These are phyloP conservation scores for Talpa occidentalis DNA, from an alignment of 2,113 vertebrate species.

Conservation along the genomic window DNA sequence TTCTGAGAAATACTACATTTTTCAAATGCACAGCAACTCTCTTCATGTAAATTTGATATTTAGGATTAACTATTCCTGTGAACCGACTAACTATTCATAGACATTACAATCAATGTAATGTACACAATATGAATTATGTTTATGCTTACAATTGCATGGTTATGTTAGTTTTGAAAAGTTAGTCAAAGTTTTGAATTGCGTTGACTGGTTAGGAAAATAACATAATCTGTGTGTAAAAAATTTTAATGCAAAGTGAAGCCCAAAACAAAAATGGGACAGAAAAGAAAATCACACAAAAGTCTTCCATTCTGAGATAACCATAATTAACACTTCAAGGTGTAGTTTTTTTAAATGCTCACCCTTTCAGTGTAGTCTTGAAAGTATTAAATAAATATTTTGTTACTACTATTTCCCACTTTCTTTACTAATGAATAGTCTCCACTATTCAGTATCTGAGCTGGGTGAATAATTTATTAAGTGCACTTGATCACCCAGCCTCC, in stretches of 20 bases:
- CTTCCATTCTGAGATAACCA: conserved; percentile 4
- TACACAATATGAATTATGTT: not conserved
- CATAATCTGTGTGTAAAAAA: not conserved
- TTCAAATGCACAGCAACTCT: not conserved
- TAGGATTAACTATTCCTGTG: conserved; percentile 1
- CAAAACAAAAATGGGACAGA: not conserved
- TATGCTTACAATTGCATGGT: not conserved
- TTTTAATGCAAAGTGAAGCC: not conserved
- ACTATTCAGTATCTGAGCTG: not conserved
- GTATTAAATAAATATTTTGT: conserved; percentile 15
- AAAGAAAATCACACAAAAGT: not conserved
- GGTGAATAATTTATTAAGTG: not conserved
- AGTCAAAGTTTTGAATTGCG: not conserved
- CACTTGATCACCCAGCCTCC: not conserved
- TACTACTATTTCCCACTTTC: not conserved
- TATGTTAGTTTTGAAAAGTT: conserved; percentile 33
- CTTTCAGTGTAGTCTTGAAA: conserved; percentile 10
- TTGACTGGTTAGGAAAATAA: not conserved
- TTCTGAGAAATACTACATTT: not conserved
- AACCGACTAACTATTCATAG: not conserved
- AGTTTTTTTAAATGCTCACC: not conserved
- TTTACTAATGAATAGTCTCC: not conserved
- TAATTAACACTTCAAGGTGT: conserved; percentile 15
- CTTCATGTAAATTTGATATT: not conserved
- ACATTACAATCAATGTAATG: not conserved